These are phyloP conservation scores for Varanus komodoensis DNA, from an alignment of 2,113 vertebrate species.

Conservation along the genomic window DNA sequence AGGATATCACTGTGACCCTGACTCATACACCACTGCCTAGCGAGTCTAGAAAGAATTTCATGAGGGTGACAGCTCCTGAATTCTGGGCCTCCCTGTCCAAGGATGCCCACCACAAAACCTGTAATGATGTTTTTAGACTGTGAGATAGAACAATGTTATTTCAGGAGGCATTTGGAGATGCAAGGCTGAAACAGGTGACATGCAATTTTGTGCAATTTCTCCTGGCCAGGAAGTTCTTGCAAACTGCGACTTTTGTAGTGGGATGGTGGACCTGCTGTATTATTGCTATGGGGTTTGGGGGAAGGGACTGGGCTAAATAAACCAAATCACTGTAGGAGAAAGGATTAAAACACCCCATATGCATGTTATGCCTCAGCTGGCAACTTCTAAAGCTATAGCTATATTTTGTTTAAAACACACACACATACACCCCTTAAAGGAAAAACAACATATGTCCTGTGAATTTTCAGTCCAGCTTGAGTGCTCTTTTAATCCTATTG, in stretches of 20 bases:
- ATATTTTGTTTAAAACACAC: not conserved
- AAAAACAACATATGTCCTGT: no score
- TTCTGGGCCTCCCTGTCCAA: not conserved
- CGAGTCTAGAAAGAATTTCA: not conserved
- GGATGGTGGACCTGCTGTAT: no score
- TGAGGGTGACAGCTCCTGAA: not conserved
- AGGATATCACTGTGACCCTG: not conserved
- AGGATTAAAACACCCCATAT: not conserved
- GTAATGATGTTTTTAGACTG: no score
- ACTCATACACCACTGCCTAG: not conserved
- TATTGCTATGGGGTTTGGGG: not conserved
- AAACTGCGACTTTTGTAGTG: no score
- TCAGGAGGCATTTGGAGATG: not conserved
- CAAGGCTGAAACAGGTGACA: not conserved
- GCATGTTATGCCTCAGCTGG: not conserved
- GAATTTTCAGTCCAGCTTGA: not conserved
- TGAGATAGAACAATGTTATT: not conserved
- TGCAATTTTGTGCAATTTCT: not conserved
- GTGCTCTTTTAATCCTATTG: not conserved
- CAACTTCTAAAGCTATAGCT: not conserved
- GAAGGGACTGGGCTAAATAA: no score
- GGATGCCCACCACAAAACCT: not conserved
- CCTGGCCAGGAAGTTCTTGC: no score
- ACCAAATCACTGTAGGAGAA: not conserved
- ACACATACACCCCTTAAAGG: not conserved